Conservation (phyloP, 2,113 vertebrate genomes). For the Hippocampus comes region DNA sequence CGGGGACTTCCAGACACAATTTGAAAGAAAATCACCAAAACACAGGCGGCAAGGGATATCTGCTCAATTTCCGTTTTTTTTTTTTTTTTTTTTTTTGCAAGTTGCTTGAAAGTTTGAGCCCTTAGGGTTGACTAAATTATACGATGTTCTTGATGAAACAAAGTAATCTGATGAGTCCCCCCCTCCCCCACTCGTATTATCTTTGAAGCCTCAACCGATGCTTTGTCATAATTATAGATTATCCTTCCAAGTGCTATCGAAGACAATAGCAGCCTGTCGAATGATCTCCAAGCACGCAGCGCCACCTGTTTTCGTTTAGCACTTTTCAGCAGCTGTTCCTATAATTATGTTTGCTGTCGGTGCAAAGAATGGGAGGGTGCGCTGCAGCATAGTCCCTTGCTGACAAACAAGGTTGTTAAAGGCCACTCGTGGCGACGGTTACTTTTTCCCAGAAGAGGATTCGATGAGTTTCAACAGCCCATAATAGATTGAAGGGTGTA, state of each 20-base stretch:
- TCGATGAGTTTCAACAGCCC: slow-evolving; percentile 49
- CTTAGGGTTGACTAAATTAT: background rate
- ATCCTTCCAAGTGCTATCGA: slow-evolving; percentile 46
- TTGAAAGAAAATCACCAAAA: no score
- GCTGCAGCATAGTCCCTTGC: slow-evolving; percentile 46
- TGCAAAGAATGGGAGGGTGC: slow-evolving; percentile 37
- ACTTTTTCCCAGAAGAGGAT: slow-evolving; percentile 50
- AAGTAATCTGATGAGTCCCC: background rate
- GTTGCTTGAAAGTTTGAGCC: background rate
- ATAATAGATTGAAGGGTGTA: slow-evolving; percentile 43
- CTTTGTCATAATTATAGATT: slow-evolving; percentile 57
- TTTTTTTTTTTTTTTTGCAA: background rate
- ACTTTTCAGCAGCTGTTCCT: slow-evolving; percentile 70
- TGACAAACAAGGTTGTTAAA: slow-evolving; percentile 71
- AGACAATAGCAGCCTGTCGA: slow-evolving; percentile 61
- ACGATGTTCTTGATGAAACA: background rate
- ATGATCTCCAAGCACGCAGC: slow-evolving; percentile 49
- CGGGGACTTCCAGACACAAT: no score
- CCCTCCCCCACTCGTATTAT: background rate
- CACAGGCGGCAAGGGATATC: no score
- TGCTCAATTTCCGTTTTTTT: background rate
- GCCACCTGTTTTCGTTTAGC: slow-evolving; percentile 73
- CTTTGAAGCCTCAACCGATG: background rate
- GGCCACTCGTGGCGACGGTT: slow-evolving; percentile 62
- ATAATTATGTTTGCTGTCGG: slow-evolving; percentile 68